Evolutionary conservation across 2,113 vertebrate species (phyloP).

Genomic region (Pachypanchax playfairii): DNA sequence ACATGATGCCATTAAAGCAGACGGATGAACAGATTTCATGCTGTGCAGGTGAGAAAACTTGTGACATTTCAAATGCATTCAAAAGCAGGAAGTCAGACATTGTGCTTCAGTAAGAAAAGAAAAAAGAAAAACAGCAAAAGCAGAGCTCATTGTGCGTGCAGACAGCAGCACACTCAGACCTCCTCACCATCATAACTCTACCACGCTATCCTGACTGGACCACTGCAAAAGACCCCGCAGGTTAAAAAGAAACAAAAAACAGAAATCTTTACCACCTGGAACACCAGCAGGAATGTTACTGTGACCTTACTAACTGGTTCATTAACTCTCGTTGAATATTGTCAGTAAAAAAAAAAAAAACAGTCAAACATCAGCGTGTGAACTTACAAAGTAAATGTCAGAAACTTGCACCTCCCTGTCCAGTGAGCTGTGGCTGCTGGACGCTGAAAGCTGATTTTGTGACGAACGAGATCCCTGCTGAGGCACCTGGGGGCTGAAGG

Average conservation of each 20-base stretch:
- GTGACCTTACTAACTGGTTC: background rate
- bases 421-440: constrained; percentile 88
- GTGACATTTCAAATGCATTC: constrained; percentile 24
- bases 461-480: constrained; percentile 62
- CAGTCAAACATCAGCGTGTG: accelerated
- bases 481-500: constrained; percentile 60
- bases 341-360: background rate
- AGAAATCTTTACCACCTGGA: constrained; percentile 22
- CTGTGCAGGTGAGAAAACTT: constrained; percentile 35
- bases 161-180: constrained; percentile 20
- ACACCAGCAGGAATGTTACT: background rate
- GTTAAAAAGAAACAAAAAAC: constrained; percentile 32
- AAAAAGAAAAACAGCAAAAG: constrained; percentile 11
- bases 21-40: constrained; percentile 58
- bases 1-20: constrained; percentile 68
- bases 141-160: constrained; percentile 41
- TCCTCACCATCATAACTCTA: constrained; percentile 81
- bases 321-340: background rate
- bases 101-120: constrained; percentile 36
- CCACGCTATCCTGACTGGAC: constrained; percentile 76
- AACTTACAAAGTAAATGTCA: constrained; percentile 99
- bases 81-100: constrained; percentile 48
- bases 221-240: constrained; percentile 69
- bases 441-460: constrained; percentile 86
- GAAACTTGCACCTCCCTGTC: constrained; percentile 87